Evolutionary conservation across 2,797 vertebrate species (phyloP).

Genomic region (Geotrypetes seraphini): DNA sequence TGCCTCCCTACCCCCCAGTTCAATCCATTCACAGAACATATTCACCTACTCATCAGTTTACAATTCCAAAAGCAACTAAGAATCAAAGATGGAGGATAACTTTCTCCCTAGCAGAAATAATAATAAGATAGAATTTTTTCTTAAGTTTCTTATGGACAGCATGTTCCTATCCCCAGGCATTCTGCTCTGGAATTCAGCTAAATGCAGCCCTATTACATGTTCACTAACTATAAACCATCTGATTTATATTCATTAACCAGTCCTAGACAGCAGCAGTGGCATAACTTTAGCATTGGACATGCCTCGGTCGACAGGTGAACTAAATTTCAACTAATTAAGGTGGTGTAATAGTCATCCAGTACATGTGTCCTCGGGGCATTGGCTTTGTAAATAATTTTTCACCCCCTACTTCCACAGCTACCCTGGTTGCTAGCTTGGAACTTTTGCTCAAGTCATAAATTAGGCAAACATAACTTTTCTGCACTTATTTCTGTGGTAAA

Average conservation of each 20-base stretch:
- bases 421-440: constrained; percentile 22
- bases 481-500: background rate
- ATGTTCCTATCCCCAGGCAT: constrained; percentile 59
- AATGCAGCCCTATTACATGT: constrained; percentile 57
- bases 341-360: constrained; percentile 62
- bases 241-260: constrained; percentile 80
- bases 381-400: constrained; percentile 59
- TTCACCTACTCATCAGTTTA: no score
- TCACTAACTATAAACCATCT: constrained; percentile 71
- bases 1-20: no score
- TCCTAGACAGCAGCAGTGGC: constrained; percentile 45
- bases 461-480: constrained; percentile 2
- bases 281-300: constrained; percentile 55
- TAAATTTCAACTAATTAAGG: constrained; percentile 68
- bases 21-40: no score
- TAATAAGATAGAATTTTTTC: no score
- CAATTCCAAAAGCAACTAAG: no score
- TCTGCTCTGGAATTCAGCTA: constrained; percentile 63
- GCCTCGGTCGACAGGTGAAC: constrained; percentile 49
- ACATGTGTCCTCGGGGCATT: constrained; percentile 61
- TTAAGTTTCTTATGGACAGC: constrained; percentile 26
- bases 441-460: constrained; percentile 24
- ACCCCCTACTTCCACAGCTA: constrained; percentile 17
- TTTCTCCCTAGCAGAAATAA: background rate
- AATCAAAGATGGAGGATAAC: background rate